These are phyloP conservation scores for Anguilla pacifica DNA, from an alignment of 2,797 vertebrate species.

Conservation along the genomic window DNA sequence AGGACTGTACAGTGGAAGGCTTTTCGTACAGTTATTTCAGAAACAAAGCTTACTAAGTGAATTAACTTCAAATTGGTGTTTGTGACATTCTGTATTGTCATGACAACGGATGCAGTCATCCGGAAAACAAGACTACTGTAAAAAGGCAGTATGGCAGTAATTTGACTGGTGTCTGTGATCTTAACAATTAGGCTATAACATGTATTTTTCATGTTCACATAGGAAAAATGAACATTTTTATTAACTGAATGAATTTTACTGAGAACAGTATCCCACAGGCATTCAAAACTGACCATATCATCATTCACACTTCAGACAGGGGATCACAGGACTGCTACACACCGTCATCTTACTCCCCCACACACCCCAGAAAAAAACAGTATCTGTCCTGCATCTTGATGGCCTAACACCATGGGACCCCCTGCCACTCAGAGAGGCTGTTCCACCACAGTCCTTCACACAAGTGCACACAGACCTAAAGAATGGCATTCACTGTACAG, in stretches of 20 bases:
- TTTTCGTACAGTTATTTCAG: not conserved
- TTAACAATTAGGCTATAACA: not conserved
- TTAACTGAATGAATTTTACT: not conserved
- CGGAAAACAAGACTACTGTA: not conserved
- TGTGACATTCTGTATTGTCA: not conserved
- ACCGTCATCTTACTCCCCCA: conserved; percentile 1
- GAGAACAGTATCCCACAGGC: not conserved
- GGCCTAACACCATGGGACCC: conserved; percentile 12
- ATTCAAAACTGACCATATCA: not conserved
- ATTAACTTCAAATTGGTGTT: not conserved
- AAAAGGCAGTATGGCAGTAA: not conserved
- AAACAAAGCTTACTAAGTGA: not conserved
- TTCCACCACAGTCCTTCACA: conserved; percentile 13
- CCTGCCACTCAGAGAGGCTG: conserved; percentile 21
- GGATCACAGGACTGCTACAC: not conserved
- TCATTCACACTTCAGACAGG: not conserved
- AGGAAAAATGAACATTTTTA: not conserved
- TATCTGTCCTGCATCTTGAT: conserved; percentile 10
- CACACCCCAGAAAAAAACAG: not conserved
- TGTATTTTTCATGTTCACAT: not conserved
- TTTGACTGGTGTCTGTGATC: not conserved
- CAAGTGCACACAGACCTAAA: conserved; percentile 19
- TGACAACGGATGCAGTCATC: not conserved
- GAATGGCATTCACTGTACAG: conserved; percentile 18
- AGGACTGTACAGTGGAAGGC: not conserved